These are phyloP conservation scores for Clytia hemisphaerica DNA, from an alignment of 30 jellyfish, hydroid and myxozoan species.

Conservation along the genomic window DNA sequence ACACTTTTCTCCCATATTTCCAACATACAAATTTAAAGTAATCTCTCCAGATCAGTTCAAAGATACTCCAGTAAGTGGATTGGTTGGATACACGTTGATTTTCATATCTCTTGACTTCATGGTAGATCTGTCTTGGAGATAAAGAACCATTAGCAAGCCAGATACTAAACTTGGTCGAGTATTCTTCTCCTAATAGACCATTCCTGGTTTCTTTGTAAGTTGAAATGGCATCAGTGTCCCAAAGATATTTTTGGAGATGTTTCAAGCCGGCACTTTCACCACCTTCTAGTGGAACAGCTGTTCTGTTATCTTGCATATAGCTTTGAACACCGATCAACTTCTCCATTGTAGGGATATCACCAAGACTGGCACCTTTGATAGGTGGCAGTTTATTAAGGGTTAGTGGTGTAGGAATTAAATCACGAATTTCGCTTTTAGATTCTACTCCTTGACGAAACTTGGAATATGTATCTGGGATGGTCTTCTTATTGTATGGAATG, in stretches of 20 bases:
- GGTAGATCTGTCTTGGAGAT: constrained; percentile 48
- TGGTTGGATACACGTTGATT: constrained; percentile 16
- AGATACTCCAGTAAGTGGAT: constrained; percentile 61
- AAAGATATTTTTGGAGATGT: constrained; percentile 26
- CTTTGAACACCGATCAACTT: constrained; percentile 11
- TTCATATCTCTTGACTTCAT: constrained; percentile 18
- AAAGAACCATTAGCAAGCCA: constrained; percentile 65
- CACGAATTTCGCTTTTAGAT: constrained; percentile 13
- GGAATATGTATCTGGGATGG: constrained; percentile 51
- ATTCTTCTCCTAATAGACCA: constrained; percentile 47
- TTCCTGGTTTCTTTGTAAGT: constrained; percentile 59
- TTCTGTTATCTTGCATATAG: constrained; percentile 12
- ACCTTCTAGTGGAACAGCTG: constrained; percentile 43
- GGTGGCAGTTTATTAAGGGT: constrained; percentile 40
- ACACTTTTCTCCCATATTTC: constrained; percentile 45
- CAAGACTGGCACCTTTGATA: constrained; percentile 17
- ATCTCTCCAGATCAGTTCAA: constrained; percentile 68
- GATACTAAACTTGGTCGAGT: constrained; percentile 63
- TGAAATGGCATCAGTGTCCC: constrained; percentile 53
- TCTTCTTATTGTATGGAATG: background rate
- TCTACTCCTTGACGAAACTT: constrained; percentile 46
- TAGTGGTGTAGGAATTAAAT: constrained; percentile 22
- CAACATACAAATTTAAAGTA: constrained; percentile 49
- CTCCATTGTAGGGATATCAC: constrained; percentile 31
- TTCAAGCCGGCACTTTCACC: constrained; percentile 43